A percentile compares a stretch with the other conserved stretches of the same genome.
phyloP scores from a whole-genome alignment of 2,797 vertebrate genomes.

The Meda fulgida region DNA sequence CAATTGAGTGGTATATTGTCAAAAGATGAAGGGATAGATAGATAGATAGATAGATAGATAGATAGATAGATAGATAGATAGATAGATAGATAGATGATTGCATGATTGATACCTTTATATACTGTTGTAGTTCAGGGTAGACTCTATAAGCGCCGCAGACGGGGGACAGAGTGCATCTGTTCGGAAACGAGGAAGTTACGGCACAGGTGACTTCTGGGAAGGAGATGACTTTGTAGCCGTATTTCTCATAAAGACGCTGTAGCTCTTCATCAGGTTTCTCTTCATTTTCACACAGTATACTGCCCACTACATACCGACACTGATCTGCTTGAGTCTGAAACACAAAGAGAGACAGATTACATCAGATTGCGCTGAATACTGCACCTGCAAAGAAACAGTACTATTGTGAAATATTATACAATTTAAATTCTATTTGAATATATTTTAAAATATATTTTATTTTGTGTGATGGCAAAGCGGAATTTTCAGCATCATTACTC shows the following conservation, averaged over 20 bases:
- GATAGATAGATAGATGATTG: too few species aligned
- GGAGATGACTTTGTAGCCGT: slow-evolving; percentile 91
- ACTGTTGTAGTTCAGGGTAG: slow-evolving; percentile 84
- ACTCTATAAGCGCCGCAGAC: slow-evolving; percentile 87
- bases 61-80: too few species aligned
- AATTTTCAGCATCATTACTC: background rate
- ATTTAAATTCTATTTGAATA: background rate
- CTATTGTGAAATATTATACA: background rate
- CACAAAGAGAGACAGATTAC: background rate
- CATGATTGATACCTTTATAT: slow-evolving; percentile 85
- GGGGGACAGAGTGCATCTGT: slow-evolving; percentile 85
- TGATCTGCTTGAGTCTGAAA: slow-evolving; percentile 85
- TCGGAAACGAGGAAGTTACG: slow-evolving; percentile 89
- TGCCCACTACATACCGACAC: slow-evolving; percentile 90
- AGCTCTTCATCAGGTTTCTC: slow-evolving; percentile 84
- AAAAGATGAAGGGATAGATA: too few species aligned
- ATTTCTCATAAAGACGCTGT: slow-evolving; percentile 87
- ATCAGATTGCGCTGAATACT: background rate
- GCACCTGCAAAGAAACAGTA: background rate
- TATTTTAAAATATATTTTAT: background rate
- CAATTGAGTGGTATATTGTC: background rate
- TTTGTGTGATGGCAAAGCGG: background rate
- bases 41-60: too few species aligned
- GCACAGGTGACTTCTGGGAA: slow-evolving; percentile 92
- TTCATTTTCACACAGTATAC: slow-evolving; percentile 90